A percentile compares a stretch with the other conserved stretches of the same genome.
These are phyloP conservation scores for Mastigias papua DNA, from an alignment of 30 jellyfish, hydroid and myxozoan genomes.

Conservation along the genomic window DNA sequence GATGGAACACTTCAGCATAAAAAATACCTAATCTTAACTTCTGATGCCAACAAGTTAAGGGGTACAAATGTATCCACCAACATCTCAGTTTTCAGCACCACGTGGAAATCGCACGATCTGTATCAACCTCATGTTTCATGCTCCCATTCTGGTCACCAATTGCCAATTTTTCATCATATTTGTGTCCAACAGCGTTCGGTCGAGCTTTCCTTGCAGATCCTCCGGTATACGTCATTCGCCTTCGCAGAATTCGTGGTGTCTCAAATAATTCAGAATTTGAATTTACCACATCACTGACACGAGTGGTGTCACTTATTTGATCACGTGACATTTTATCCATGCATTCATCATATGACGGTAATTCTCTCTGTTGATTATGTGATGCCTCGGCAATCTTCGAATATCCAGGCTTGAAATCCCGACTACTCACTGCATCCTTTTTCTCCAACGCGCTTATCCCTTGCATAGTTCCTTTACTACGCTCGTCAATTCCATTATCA, in stretches of 20 bases:
- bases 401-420: neutral
- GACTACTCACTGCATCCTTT: neutral
- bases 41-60: neutral
- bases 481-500: neutral
- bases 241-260: slow-evolving; percentile 70
- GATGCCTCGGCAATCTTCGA: neutral
- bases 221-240: slow-evolving; percentile 66
- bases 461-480: neutral
- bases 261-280: slow-evolving; percentile 15
- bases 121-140: neutral
- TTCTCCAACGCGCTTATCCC: neutral
- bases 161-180: neutral
- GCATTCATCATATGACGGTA: slow-evolving; percentile 52
- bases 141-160: neutral
- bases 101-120: slow-evolving; percentile 38
- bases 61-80: neutral
- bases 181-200: neutral
- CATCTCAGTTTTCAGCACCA: slow-evolving; percentile 53
- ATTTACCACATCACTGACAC: slow-evolving; percentile 6
- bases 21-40: neutral
- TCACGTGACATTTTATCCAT: slow-evolving; percentile 23
- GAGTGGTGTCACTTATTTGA: slow-evolving; percentile 1
- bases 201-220: slow-evolving; percentile 44
- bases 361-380: neutral
- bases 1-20: no score